Conservation (phyloP, 2,888 invertebrate species). For the Myopa tessellatipennis region DNA sequence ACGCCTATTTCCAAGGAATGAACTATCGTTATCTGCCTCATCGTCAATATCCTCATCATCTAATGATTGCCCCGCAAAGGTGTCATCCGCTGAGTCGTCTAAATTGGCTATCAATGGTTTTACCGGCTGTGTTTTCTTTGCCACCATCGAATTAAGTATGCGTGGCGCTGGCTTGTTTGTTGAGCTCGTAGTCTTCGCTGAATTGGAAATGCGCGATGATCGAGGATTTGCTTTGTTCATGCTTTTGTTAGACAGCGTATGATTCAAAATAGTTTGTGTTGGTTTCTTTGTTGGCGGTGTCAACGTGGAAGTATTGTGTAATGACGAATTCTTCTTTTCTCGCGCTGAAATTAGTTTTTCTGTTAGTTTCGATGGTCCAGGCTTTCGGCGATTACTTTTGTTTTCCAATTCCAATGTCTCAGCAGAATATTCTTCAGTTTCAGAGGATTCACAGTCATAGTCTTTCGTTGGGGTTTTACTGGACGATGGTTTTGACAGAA, state of each 20-base stretch:
- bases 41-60: conserved; percentile 53
- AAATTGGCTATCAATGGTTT: conserved; percentile 61
- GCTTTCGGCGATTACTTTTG: conserved; percentile 51
- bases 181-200: conserved; percentile 28
- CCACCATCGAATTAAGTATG: conserved; percentile 64
- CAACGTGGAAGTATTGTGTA: conserved; percentile 40
- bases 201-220: conserved; percentile 12
- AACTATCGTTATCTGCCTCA: conserved; percentile 40
- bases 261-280: conserved; percentile 43
- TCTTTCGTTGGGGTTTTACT: conserved; percentile 42
- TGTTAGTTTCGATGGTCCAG: conserved; percentile 51
- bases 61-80: conserved; percentile 50
- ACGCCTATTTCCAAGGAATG: conserved; percentile 41
- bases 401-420: not conserved
- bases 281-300: conserved; percentile 38
- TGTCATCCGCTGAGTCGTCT: conserved; percentile 55
- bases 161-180: conserved; percentile 62
- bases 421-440: conserved; percentile 34
- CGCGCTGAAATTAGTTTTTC: conserved; percentile 51
- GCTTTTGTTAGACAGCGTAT: conserved; percentile 41
- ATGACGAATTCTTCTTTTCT: conserved; percentile 43
- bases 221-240: conserved; percentile 25
- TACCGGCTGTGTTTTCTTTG: conserved; percentile 60
- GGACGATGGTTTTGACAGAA: conserved; percentile 19
- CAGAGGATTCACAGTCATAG: conserved; percentile 41